Evolutionary conservation across 2,888 invertebrate genomes (phyloP).

Genomic region (Xanthorhoe designata): DNA sequence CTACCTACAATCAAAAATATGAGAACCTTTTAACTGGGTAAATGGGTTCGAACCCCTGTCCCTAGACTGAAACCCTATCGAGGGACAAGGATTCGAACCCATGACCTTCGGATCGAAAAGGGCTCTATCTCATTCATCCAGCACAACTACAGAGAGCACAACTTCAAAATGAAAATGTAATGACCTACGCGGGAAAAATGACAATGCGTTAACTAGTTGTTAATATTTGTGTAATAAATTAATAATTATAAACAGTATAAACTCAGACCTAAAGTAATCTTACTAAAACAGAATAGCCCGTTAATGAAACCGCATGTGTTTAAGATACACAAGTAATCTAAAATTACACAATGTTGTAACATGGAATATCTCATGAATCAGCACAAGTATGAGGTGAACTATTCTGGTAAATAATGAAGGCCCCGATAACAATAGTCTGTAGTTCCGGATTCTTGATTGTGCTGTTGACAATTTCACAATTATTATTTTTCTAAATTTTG

Average conservation of each 20-base stretch:
- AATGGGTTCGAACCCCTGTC: no score
- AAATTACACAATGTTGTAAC: slow-evolving; percentile 36
- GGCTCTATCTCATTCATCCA: no score
- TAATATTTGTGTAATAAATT: not conserved
- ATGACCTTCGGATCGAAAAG: no score
- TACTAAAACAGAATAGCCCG: slow-evolving; percentile 23
- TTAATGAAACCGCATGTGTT: slow-evolving; percentile 29
- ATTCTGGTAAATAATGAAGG: slow-evolving; percentile 29
- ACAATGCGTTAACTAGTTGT: not conserved
- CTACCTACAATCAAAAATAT: no score
- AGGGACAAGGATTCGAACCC: no score
- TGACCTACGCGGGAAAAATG: not conserved
- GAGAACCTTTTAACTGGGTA: no score
- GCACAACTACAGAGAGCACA: no score
- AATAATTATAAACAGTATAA: not conserved
- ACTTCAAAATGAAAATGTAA: not conserved
- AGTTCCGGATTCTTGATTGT: slow-evolving; percentile 21
- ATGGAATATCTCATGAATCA: slow-evolving; percentile 38
- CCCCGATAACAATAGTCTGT: slow-evolving; percentile 25
- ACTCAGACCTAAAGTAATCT: slow-evolving; percentile 12
- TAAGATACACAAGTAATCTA: slow-evolving; percentile 32
- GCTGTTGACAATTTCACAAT: not conserved
- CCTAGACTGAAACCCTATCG: no score
- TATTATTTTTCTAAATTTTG: no score
- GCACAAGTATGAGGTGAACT: slow-evolving; percentile 30